phyloP scores from a whole-genome alignment of 2,888 invertebrate genomes.

The Hypomecis punctinalis region DNA sequence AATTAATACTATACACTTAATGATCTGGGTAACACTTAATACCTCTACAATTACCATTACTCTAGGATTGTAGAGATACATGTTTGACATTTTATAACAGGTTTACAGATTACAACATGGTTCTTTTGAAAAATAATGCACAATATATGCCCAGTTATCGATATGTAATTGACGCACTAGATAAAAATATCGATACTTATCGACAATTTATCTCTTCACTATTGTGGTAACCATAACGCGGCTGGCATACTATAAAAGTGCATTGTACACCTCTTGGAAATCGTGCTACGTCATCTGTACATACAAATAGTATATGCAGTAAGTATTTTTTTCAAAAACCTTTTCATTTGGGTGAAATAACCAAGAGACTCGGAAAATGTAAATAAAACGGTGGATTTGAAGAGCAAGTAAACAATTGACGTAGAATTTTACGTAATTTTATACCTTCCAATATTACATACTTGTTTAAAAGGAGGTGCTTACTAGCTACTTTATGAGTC shows the following conservation, averaged over 20 bases:
- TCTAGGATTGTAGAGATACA: background rate
- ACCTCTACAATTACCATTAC: background rate
- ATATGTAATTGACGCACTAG: background rate
- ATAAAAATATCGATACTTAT: slow-evolving; percentile 31
- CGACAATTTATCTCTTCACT: slow-evolving; percentile 50
- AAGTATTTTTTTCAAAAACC: no score
- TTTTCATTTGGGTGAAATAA: background rate
- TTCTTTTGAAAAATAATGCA: no score
- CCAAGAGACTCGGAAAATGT: no score
- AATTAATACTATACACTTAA: slow-evolving; percentile 3
- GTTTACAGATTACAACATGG: no score
- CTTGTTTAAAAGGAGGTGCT: no score
- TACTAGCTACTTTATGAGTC: slow-evolving; percentile 22
- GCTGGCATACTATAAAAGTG: slow-evolving; percentile 77
- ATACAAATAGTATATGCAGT: slow-evolving; percentile 36
- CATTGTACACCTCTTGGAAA: slow-evolving; percentile 77
- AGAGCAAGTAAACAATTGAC: no score
- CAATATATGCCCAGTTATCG: no score
- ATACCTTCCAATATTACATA: no score
- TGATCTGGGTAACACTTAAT: background rate
- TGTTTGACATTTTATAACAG: no score
- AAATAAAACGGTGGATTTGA: no score
- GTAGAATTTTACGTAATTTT: no score
- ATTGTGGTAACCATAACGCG: slow-evolving; percentile 62
- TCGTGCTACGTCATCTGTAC: slow-evolving; percentile 61